Conservation (phyloP, 2,113 vertebrate species). For the Nestor notabilis region DNA sequence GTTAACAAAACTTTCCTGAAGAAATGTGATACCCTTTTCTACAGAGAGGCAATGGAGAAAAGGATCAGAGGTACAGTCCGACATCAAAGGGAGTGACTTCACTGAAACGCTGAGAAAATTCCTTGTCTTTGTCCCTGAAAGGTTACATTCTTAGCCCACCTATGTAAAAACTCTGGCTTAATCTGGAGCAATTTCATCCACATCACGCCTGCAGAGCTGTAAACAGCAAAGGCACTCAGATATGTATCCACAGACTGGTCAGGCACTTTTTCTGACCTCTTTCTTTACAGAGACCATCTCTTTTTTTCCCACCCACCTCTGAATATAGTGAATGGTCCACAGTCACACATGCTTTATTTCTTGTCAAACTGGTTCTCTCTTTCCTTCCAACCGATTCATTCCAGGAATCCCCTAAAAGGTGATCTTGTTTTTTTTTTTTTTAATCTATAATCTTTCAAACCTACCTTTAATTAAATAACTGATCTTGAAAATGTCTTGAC, state of each 20-base stretch:
- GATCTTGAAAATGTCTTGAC: background rate
- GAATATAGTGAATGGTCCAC: background rate
- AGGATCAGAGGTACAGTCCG: background rate
- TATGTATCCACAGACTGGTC: background rate
- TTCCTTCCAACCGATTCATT: background rate
- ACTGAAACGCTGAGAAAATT: background rate
- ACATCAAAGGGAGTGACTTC: background rate
- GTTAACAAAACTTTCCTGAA: background rate
- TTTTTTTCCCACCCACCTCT: background rate
- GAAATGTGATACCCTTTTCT: background rate
- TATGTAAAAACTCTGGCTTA: background rate
- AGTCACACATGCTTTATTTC: background rate
- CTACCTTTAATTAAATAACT: background rate
- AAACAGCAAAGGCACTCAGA: background rate
- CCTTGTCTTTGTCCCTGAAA: background rate
- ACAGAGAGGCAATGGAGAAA: background rate
- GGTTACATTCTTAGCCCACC: background rate
- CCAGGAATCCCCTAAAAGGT: background rate
- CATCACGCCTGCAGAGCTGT: background rate
- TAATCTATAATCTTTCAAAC: background rate
- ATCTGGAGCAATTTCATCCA: background rate
- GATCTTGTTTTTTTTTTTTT: fast-evolving
- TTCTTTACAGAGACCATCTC: background rate
- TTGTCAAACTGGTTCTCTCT: background rate
- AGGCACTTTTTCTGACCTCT: background rate